Base-by-base conservation (phyloP, 2,797 vertebrate genomes). In the Dallia pectoralis region DNA sequence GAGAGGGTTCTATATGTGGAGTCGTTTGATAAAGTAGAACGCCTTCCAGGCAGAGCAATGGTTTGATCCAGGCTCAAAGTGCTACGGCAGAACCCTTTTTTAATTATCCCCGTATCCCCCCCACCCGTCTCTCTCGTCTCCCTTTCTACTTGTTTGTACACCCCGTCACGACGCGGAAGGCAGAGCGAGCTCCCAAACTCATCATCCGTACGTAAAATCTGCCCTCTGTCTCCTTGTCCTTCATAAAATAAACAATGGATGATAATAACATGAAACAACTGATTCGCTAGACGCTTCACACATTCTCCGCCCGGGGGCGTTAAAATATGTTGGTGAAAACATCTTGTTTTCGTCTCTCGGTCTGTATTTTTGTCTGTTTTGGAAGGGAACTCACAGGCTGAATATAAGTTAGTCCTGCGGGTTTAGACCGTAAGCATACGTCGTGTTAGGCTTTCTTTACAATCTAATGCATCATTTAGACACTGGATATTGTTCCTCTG, bases 91-190 rank as follows among this genome's bases (percentile, higher is more conserved):
- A 82, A 65, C 70, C 62, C 40, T 71, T 68, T 71, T 86, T 77
- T 88, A 82, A 88, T 87, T 87, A 86, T 77, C 56, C 76, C 66
- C 56, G 40, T 6, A 63, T 71, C 74, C 78, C 65, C 56, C 72
- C 70, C 79, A 6, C 56, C 70, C 25, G 51, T 71, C 70, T 33
- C 59, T 53, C 69, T 61, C 51, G 36, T 48, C 68, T 56, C 49
- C 5, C 29, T 22, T 19, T 56, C 49, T 56, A 29, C 51, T n/a
- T 19, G 0, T 56, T 30, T 56, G 48, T 36, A 44, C 27, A 36
- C 32, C 40, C 53, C 74, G 71, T 76, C 74, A 56, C 48, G 33
- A 63, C 71, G 74, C 73, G 68, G 67, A 44, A 73, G 71, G 70
- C 51, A 70, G 16, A 12, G 2, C 33, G 7, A 6, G 36, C 51